phyloP scores from a whole-genome alignment of 2,113 vertebrate species.

The Boleophthalmus pectinirostris region DNA sequence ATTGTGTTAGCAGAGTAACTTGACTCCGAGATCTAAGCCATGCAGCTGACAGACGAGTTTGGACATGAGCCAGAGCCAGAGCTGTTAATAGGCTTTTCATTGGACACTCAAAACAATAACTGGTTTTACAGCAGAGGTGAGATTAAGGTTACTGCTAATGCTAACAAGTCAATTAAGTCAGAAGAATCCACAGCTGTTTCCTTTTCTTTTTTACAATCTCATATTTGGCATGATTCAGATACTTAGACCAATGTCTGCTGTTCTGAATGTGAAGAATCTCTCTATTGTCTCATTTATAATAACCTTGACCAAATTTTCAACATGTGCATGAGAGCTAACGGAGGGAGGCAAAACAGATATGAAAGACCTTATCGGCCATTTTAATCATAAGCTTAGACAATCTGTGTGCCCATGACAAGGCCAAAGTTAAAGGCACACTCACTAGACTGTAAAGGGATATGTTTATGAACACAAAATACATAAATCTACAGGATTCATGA shows the following conservation, averaged over 20 bases:
- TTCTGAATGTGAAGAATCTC: slow-evolving; percentile 13
- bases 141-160: slow-evolving; percentile 33
- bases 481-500: slow-evolving; percentile 15
- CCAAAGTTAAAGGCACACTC: slow-evolving; percentile 2
- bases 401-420: slow-evolving; percentile 1
- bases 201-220: slow-evolving; percentile 42
- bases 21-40: slow-evolving; percentile 22
- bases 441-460: background rate
- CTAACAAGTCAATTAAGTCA: slow-evolving; percentile 32
- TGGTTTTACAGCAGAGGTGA: slow-evolving; percentile 43
- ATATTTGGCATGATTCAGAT: slow-evolving; percentile 16
- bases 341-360: slow-evolving; percentile 2
- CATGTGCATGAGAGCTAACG: background rate
- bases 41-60: slow-evolving; percentile 16
- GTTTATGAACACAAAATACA: slow-evolving; percentile 20
- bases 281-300: background rate
- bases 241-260: slow-evolving; percentile 12
- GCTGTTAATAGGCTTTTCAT: slow-evolving; percentile 34
- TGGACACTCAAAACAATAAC: slow-evolving; percentile 40
- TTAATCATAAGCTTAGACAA: background rate
- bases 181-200: slow-evolving; percentile 30
- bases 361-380: slow-evolving; percentile 3
- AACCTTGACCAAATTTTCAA: background rate
- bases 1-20: slow-evolving; percentile 10
- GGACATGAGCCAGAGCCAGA: slow-evolving; percentile 52